These are phyloP conservation scores for Thecocarcelia acutangulata DNA, from an alignment of 2,888 invertebrate genomes.

Conservation along the genomic window DNA sequence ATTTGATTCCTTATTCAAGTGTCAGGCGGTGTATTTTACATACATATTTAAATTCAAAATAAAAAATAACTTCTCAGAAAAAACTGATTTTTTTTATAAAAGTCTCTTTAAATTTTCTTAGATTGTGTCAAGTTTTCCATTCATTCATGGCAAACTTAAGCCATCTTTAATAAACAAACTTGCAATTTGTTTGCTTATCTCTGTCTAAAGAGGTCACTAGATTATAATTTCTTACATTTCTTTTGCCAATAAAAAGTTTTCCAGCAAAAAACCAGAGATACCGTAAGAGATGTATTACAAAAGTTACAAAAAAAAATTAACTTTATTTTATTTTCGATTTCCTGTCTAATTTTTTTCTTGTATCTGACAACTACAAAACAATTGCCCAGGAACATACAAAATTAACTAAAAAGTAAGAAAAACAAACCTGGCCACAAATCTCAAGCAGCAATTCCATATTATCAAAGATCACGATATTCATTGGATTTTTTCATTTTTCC, in stretches of 20 bases:
- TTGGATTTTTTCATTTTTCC: slow-evolving; percentile 53
- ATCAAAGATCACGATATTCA: slow-evolving; percentile 69
- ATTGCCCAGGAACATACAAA: slow-evolving; percentile 1
- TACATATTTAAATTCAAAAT: no score
- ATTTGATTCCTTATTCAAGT: no score
- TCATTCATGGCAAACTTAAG: no score
- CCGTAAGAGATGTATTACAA: slow-evolving; percentile 20
- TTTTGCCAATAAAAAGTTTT: slow-evolving; percentile 2
- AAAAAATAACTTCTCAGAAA: no score
- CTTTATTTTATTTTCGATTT: slow-evolving; percentile 47
- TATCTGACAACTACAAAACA: neutral
- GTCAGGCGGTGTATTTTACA: no score
- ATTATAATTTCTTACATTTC: slow-evolving; percentile 11
- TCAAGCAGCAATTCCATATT: slow-evolving; percentile 65
- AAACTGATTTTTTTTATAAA: no score
- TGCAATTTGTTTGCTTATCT: slow-evolving; percentile 18
- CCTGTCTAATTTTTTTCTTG: slow-evolving; percentile 28
- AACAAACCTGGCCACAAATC: slow-evolving; percentile 57
- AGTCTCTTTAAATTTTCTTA: no score
- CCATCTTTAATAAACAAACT: neutral
- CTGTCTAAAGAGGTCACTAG: slow-evolving; percentile 33
- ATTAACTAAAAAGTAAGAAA: neutral
- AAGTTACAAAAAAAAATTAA: slow-evolving; percentile 34
- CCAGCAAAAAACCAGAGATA: slow-evolving; percentile 1
- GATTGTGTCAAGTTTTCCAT: no score